Evolutionary conservation across 2,113 vertebrate species (phyloP), one percentile per base, ranked within the genome.

Genomic region (Xenotilapia longispinis): DNA sequence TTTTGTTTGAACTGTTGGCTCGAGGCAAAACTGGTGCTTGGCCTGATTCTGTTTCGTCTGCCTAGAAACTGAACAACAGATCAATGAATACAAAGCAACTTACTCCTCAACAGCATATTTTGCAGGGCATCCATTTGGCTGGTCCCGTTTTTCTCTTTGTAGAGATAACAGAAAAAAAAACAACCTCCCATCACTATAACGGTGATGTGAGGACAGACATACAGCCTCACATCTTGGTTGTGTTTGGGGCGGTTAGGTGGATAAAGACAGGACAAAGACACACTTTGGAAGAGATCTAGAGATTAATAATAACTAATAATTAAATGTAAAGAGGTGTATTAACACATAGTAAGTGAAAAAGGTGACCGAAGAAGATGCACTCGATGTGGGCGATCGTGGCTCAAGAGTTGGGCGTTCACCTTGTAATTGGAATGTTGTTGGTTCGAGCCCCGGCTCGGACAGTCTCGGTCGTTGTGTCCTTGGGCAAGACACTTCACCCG

Each of bases 401-500:
- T 54, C 51, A 54, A 54, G 51, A 54, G 51, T 54, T 54, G 51
- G 51, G 53, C 0, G 13, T 58, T 28, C 1, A 3, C 4, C 55
- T 28, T 58, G 55, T 58, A 58, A 28, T 28, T 1, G 5, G 26
- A 9, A 58, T 14, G 7, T 58, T 58, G 55, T 0, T 9, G 55
- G 55, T 58, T 58, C 13, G 0, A 58, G 26, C 2, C 55, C 55
- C 5, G 2, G 55, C 7, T 31, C 1, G 13, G 13, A 9, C 26
- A 58, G 11, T 0, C 53, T 55, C 0, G 21, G 23, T 28, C 0
- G 0, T 58, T 58, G 55, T 58, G 26, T 58, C 26, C 26, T 58
- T 58, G 55, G 55, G 55, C 26, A 9, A 58, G 26, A 31, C 55
- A 4, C 13, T 58, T 31, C 55, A 58, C 5, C 26, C 3, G 3